Evolutionary conservation across 2,888 invertebrate species (phyloP).

Genomic region (Galerucella calmariensis): DNA sequence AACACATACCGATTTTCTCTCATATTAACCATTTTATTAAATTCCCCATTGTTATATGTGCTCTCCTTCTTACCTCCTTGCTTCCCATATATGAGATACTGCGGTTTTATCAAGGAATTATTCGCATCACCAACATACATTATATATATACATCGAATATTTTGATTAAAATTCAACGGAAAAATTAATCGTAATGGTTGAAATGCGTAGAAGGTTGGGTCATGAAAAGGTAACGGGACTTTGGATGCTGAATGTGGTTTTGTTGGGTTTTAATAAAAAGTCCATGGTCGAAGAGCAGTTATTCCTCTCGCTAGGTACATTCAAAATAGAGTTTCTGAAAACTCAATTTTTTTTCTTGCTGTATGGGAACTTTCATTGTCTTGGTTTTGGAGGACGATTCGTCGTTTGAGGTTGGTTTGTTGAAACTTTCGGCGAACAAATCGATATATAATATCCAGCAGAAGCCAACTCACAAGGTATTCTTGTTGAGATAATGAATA

Average conservation of each 20-base stretch:
- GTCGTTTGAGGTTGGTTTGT: no score
- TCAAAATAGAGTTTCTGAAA: no score
- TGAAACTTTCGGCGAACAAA: no score
- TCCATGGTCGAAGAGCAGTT: background rate
- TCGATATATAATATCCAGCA: no score
- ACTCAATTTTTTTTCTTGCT: no score
- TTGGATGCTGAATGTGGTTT: background rate
- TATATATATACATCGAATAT: constrained; percentile 17
- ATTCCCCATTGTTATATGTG: constrained; percentile 37
- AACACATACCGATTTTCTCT: constrained; percentile 44
- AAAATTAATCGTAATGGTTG: background rate
- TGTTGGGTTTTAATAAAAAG: background rate
- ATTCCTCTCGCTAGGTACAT: no score
- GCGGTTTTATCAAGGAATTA: constrained; percentile 35
- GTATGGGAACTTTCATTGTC: no score
- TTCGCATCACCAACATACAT: constrained; percentile 22
- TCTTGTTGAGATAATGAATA: no score
- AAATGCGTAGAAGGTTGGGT: background rate
- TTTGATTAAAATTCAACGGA: constrained; percentile 19
- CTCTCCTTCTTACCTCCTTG: constrained; percentile 21
- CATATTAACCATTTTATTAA: constrained; percentile 45
- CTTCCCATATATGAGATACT: constrained; percentile 25
- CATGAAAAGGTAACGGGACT: background rate
- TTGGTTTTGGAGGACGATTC: no score
- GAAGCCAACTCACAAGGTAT: no score